Base-by-base conservation (phyloP, 2,113 vertebrate species). In the Lepus timidus region DNA sequence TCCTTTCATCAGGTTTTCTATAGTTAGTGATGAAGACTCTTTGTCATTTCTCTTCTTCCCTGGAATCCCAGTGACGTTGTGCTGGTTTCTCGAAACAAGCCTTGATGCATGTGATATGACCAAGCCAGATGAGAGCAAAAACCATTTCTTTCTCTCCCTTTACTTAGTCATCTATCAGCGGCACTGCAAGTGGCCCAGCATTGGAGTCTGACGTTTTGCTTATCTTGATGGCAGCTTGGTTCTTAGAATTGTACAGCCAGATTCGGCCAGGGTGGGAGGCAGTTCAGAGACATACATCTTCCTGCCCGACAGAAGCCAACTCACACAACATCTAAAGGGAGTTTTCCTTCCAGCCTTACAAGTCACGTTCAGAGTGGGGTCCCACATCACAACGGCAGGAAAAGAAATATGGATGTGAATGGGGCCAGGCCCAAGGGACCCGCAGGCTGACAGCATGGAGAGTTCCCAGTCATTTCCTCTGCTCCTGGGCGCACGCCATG, bases 311-410 rank as follows among this genome's bases (percentile, higher is more conserved):
- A 29, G 81, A 92, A 88, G 71, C 92, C 88, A 96, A 92, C 11
- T 82, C 62, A 92, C 49, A 94, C 58, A 88, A n/a, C 64, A 84
- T 33, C 51, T 25, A 23, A 65, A 88, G 36, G 68, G 39, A 94
- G 36, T 85, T 78, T 90, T 67, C 92, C 62, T 95, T 92, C 88
- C 78, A 96, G 58, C 36, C 68, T 81, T 36, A 64, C 29, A 93
- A 96, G 95, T 96, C 97, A 96, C 39, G 36, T 96, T 95, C 78
- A 44, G 76, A 65, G 92, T 65, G 31, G n/a, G 51, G 31, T 91
- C 65, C 51, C 51, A 25, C n/a, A 22, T 23, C 74, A 68, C 29
- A 95, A 44, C 83, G 80, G 73, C 88, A 90, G 90, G 88, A 92
- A 85, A 96, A 95, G 92, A 90, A 95, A 85, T 92, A 95, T 65